These are phyloP conservation scores for Tetragonula carbonaria DNA, from an alignment of 2,888 invertebrate species.

Conservation along the genomic window DNA sequence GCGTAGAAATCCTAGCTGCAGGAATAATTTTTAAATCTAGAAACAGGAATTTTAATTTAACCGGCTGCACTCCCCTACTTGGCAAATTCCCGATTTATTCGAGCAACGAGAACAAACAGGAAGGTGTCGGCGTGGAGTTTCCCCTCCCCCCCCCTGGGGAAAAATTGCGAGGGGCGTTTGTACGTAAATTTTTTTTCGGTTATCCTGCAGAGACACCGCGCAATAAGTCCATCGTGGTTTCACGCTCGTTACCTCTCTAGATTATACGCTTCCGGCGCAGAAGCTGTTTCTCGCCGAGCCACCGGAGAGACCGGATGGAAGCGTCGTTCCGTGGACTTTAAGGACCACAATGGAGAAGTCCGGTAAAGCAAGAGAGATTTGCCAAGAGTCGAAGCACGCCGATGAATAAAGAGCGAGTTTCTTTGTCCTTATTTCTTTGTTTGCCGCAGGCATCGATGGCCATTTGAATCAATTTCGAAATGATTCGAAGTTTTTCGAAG, in stretches of 20 bases:
- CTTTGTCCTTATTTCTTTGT: slow-evolving; percentile 16
- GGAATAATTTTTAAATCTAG: neutral
- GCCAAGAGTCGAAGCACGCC: slow-evolving; percentile 25
- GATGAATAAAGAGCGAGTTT: slow-evolving; percentile 2
- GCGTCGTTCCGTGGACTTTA: slow-evolving; percentile 48
- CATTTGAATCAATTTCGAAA: no score
- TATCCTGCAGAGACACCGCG: neutral
- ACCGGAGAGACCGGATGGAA: slow-evolving; percentile 1
- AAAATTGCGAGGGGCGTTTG: neutral
- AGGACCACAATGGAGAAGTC: slow-evolving; percentile 50
- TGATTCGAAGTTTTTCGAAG: no score
- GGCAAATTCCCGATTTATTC: neutral
- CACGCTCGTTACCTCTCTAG: slow-evolving; percentile 33
- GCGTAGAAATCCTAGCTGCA: no score
- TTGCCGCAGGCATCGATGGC: no score
- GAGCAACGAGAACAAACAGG: neutral
- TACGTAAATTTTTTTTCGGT: neutral
- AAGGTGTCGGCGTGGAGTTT: neutral
- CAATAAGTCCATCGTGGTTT: slow-evolving; percentile 18
- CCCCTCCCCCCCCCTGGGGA: neutral
- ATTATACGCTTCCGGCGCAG: slow-evolving; percentile 46
- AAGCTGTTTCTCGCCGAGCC: slow-evolving; percentile 26
- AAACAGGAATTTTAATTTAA: neutral
- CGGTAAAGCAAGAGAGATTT: slow-evolving; percentile 42
- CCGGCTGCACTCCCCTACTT: neutral